Evolutionary conservation across 2,113 vertebrate genomes (phyloP).

Genomic region (Ammodytes marinus): DNA sequence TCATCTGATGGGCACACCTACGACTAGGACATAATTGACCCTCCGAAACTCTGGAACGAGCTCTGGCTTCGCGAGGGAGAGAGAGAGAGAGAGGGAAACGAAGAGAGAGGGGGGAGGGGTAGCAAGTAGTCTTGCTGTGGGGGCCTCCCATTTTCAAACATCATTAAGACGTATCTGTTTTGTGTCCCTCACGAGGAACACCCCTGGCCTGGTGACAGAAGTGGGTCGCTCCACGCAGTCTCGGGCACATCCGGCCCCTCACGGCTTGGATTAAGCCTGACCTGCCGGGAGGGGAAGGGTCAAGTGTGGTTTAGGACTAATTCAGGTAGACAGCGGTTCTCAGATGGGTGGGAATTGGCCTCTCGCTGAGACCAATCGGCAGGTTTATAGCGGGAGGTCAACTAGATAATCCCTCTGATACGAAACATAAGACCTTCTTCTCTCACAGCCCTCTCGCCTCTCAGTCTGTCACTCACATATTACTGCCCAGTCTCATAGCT

Average conservation of each 20-base stretch:
- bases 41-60: slow-evolving; percentile 65
- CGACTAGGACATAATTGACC: slow-evolving; percentile 72
- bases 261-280: slow-evolving; percentile 77
- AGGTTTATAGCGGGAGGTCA: slow-evolving; percentile 71
- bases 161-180: slow-evolving; percentile 82
- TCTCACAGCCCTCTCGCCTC: slow-evolving; percentile 30
- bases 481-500: not conserved
- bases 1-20: slow-evolving; percentile 82
- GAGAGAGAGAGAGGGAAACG: slow-evolving; percentile 24
- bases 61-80: slow-evolving; percentile 43
- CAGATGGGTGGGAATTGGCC: slow-evolving; percentile 73
- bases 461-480: slow-evolving; percentile 8
- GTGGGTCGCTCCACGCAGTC: slow-evolving; percentile 70
- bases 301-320: slow-evolving; percentile 83
- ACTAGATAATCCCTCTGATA: slow-evolving; percentile 79
- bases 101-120: not conserved
- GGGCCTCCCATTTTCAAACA: slow-evolving; percentile 72
- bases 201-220: slow-evolving; percentile 70
- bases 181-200: slow-evolving; percentile 66
- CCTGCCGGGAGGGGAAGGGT: slow-evolving; percentile 63
- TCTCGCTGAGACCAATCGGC: slow-evolving; percentile 46
- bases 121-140: slow-evolving; percentile 7
- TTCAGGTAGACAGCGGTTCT: slow-evolving; percentile 74
- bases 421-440: slow-evolving; percentile 67
- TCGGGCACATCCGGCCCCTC: slow-evolving; percentile 78